Evolutionary conservation across 2,797 vertebrate species (phyloP), one percentile per base, ranked within the genome.

Genomic region (Sebastes taczanowskii): DNA sequence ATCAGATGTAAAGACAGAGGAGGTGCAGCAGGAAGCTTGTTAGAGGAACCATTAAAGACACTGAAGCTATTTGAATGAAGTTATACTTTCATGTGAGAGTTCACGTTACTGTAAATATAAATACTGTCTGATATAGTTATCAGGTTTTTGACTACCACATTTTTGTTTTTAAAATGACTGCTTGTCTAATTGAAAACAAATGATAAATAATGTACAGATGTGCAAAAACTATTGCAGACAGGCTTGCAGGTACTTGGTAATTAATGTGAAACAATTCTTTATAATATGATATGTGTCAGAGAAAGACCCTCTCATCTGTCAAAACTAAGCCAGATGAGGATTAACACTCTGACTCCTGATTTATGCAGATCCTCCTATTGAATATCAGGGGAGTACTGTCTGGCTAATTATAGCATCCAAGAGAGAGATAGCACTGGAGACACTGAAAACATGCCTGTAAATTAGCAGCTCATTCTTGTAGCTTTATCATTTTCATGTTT

Each of bases 321-420:
- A 29, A 82, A 92, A 90, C 60, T 88, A 90, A 87, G 77, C 83
- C 86, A 92, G 88, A 92, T 89, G 83, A 91, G 89, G 87, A 92
- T 94, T 92, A 94, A 88, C 80, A 90, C 80, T 71, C 78, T 70
- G 77, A 90, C 82, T 90, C 70, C 58, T 84, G 89, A 91, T 91
- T 90, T 90, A 92, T 94, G 89, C 86, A 92, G 88, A 92, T 94
- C 90, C 83, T 80, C 82, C 90, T 83, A 86, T 90, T 94, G 87
- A 91, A 90, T 91, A 89, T 86, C 72, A 89, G 65, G 80, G 87
- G 78, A 88, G 76, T 74, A 80, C 87, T 88, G 85, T 87, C 68
- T 88, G 80, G 72, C 86, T 93, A 90, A 94, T 94, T 89, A 90
- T 88, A 92, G 90, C 77, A 85, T 60, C 58, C 20, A 32, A 71